Conservation (phyloP, 2,797 vertebrate genomes). For the Prunella strophiata region DNA sequence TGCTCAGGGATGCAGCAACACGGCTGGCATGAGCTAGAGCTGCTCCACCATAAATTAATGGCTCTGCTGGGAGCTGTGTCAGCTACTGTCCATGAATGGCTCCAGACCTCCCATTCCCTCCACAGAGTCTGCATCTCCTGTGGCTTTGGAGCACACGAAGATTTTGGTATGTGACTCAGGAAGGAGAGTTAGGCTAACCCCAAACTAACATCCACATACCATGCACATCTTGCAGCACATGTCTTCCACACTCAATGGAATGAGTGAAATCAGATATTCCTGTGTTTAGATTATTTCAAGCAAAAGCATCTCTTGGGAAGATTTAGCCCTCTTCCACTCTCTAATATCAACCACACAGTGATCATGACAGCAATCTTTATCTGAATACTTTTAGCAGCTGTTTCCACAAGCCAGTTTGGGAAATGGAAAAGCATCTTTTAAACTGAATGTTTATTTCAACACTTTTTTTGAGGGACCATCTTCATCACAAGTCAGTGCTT, state of each 20-base stretch:
- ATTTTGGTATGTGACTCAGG: background rate
- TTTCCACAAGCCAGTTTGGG: background rate
- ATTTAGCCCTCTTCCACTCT: background rate
- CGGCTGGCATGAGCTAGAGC: slow-evolving; percentile 11
- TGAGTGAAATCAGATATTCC: background rate
- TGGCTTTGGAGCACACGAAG: background rate
- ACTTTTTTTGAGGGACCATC: background rate
- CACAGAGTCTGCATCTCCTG: background rate
- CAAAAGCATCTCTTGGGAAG: background rate
- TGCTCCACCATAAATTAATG: background rate
- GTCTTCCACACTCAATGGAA: background rate
- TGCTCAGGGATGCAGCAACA: background rate
- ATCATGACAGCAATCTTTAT: background rate
- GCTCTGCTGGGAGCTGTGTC: background rate
- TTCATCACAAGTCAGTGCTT: background rate
- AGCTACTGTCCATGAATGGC: slow-evolving; percentile 15
- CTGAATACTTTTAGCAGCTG: background rate
- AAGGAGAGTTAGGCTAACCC: background rate
- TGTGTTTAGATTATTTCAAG: background rate
- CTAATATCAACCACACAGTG: background rate
- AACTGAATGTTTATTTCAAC: background rate
- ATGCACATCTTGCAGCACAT: background rate
- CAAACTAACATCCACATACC: background rate
- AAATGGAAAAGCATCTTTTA: background rate
- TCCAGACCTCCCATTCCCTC: background rate